Conservation (phyloP, 2,888 invertebrate species). For the Eulithis testata region DNA sequence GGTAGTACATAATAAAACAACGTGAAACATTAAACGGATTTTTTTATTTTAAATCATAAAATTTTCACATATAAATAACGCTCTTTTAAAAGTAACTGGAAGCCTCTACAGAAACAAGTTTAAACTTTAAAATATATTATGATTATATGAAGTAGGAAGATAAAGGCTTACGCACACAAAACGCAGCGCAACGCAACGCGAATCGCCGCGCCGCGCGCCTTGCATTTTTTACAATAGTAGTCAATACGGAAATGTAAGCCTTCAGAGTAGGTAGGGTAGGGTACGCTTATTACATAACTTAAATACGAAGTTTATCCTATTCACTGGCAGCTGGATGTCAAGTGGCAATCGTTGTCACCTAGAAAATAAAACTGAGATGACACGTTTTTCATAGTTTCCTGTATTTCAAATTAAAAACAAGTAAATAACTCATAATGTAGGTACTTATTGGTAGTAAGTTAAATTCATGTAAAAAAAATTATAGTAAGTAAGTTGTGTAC, state of each 20-base stretch:
- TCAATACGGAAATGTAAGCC: conserved; percentile 9
- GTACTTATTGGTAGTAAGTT: too few species aligned
- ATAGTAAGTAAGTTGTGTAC: too few species aligned
- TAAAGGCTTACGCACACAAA: conserved; percentile 26
- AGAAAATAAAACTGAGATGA: conserved; percentile 55
- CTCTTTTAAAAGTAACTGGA: conserved; percentile 78
- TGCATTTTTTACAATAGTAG: too few species aligned
- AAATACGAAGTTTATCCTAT: conserved; percentile 44
- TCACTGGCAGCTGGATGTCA: conserved; percentile 55
- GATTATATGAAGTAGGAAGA: conserved; percentile 36
- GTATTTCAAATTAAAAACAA: not conserved
- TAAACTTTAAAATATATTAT: conserved; percentile 48
- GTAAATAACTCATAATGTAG: too few species aligned
- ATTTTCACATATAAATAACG: conserved; percentile 77
- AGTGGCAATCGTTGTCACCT: conserved; percentile 77
- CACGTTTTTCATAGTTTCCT: not conserved
- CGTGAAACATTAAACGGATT: conserved; percentile 65
- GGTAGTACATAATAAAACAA: conserved; percentile 49
- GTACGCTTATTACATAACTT: conserved; percentile 38
- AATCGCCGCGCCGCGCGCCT: not conserved
- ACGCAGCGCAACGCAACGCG: conserved; percentile 8
- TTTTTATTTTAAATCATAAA: conserved; percentile 75
- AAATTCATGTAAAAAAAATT: too few species aligned
- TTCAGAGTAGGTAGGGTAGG: conserved; percentile 5
- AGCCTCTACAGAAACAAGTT: conserved; percentile 79